Conservation (phyloP, 2,113 vertebrate genomes). For the Oryzias javanicus region DNA sequence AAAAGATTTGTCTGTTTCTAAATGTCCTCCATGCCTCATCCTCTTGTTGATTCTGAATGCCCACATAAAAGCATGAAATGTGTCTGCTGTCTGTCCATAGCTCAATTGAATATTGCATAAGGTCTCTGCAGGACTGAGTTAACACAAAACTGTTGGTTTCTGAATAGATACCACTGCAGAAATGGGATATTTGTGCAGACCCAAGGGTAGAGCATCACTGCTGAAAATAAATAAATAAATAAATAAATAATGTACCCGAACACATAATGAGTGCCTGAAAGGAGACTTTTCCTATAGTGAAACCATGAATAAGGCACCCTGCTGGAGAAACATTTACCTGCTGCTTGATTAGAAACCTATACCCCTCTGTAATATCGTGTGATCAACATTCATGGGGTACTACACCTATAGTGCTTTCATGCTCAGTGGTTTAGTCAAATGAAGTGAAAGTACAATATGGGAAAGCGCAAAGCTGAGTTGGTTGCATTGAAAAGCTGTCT, state of each 20-base stretch:
- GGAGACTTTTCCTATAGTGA: too few species aligned
- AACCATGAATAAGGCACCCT: not conserved
- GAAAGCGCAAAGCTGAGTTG: slow-evolving; percentile 43
- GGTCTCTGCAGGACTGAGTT: slow-evolving; percentile 11
- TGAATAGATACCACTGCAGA: not conserved
- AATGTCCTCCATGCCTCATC: slow-evolving; percentile 16
- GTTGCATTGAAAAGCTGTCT: slow-evolving; percentile 35
- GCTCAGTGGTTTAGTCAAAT: slow-evolving; percentile 41
- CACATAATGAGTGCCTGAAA: too few species aligned
- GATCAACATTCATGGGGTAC: slow-evolving; percentile 15
- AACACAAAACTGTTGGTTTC: slow-evolving; percentile 15
- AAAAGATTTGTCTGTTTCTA: slow-evolving; percentile 3
- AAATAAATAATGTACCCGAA: too few species aligned
- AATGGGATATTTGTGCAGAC: slow-evolving; percentile 24
- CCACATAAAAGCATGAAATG: slow-evolving; percentile 23
- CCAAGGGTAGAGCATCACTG: slow-evolving; percentile 7
- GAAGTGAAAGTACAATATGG: slow-evolving; percentile 44
- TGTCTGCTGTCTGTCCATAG: slow-evolving; percentile 34
- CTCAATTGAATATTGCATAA: slow-evolving; percentile 38
- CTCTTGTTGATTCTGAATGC: slow-evolving; percentile 40
- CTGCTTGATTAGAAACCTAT: too few species aligned
- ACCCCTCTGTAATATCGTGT: too few species aligned
- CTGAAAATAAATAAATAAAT: slow-evolving; percentile 13
- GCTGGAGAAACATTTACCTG: slow-evolving; percentile 5
- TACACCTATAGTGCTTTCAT: slow-evolving; percentile 38